Conservation (phyloP, 2,797 vertebrate genomes). For the Micropoecilia bifurca region DNA sequence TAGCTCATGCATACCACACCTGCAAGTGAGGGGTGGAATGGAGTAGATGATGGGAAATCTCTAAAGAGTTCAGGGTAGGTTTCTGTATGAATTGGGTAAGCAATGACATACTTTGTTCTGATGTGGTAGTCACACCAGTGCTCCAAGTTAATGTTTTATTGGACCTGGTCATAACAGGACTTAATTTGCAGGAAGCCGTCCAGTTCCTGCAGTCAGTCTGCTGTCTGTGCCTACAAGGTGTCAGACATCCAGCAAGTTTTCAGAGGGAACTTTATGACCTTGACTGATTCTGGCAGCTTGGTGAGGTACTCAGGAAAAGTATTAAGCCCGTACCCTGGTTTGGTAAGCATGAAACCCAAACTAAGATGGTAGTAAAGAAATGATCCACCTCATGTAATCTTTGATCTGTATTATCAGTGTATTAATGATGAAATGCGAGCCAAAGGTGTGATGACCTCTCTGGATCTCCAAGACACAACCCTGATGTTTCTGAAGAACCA, state of each 20-base stretch:
- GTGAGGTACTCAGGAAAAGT: constrained; percentile 26
- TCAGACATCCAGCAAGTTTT: constrained; percentile 47
- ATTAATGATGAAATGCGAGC: constrained; percentile 26
- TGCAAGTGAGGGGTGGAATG: not conserved
- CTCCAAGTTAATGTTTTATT: not conserved
- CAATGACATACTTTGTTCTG: not conserved
- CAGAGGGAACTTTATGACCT: constrained; percentile 34
- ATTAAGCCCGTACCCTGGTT: constrained; percentile 18
- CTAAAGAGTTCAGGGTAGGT: not conserved
- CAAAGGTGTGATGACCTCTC: constrained; percentile 14
- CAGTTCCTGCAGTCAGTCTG: constrained; percentile 22
- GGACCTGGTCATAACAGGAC: not conserved
- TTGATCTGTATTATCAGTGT: constrained; percentile 24
- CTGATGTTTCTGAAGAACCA: constrained; percentile 38
- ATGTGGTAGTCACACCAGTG: not conserved
- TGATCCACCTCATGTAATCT: not conserved
- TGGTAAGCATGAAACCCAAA: constrained; percentile 20
- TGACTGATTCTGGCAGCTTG: constrained; percentile 15
- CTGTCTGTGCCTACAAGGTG: constrained; percentile 51
- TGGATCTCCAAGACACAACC: constrained; percentile 20
- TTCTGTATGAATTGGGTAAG: not conserved
- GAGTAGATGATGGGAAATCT: not conserved
- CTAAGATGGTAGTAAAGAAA: not conserved
- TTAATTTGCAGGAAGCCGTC: constrained; percentile 19
- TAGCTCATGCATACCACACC: not conserved